Base-by-base conservation (phyloP, 2,888 invertebrate species). In the Scaptomyza flava region DNA sequence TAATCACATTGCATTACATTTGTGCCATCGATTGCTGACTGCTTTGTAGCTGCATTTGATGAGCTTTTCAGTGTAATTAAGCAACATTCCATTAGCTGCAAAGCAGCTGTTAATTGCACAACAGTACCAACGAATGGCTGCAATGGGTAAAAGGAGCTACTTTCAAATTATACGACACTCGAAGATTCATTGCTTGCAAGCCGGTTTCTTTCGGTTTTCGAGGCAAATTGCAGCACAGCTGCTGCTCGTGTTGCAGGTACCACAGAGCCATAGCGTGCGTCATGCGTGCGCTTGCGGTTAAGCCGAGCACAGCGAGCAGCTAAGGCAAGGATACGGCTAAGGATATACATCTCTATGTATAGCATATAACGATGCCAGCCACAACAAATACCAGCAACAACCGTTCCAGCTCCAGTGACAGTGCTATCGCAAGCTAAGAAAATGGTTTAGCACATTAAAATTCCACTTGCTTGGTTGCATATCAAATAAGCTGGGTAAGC, bases 391-490 rank as follows among this genome's bases (percentile, higher is more conserved):
- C 77, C 75, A 76, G 66, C 63, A 62, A 54, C 42, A 34, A 9
- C 31, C 20, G n/a, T 7, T 23, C 17, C 47, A 47, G 27, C 6
- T 27, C 27, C 27, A 27, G 14, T 9, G 27, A 9, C 46, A 48
- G 46, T 52, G 33, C 51, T 46, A 63, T 73, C 74, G 68, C 68
- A 64, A 81, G 77, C 85, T 79, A 84, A 71, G 80, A 72, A 84
- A 87, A 84, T 84, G 87, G 87, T 72, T 84, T 87, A 79, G 87
- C 86, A 78, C 84, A 84, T 84, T 84, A 84, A 87, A 84, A 84
- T 84, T 84, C 83, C 87, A 74, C 83, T 87, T 84, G 84, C 84
- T 69, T 72, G 77, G 86, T 73, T 83, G 84, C 88, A 85, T 87
- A 86, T 81, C 83, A 87, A 85, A 83, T 86, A 87, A 78, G 82